Evolutionary conservation across 2,797 vertebrate genomes (phyloP).

Genomic region (Manis javanica): DNA sequence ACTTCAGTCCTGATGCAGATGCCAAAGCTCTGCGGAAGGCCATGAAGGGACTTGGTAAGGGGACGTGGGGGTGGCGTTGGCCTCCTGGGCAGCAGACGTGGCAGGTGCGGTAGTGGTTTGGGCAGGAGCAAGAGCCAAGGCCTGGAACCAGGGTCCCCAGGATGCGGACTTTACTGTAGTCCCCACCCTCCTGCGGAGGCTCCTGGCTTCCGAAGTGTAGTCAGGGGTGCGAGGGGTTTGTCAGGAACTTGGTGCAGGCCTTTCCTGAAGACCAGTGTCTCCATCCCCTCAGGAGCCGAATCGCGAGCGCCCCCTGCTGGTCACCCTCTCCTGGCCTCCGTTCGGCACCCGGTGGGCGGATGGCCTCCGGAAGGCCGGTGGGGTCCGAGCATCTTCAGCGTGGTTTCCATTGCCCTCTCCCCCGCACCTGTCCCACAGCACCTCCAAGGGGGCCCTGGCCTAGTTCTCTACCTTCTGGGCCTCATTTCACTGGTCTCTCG

Average conservation of each 20-base stretch:
- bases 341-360: not conserved
- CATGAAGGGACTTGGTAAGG: constrained; percentile 97
- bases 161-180: not conserved
- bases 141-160: not conserved
- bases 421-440: not conserved
- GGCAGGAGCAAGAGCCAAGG: no score
- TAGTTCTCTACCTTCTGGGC: not conserved
- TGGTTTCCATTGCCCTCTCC: not conserved
- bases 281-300: not conserved
- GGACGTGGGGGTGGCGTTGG: fast-evolving
- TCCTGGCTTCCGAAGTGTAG: not conserved
- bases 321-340: not conserved
- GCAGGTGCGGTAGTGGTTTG: not conserved
- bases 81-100: not conserved
- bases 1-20: constrained; percentile 92
- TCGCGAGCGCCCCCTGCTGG: not conserved
- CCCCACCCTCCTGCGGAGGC: not conserved
- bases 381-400: not conserved
- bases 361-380: not conserved
- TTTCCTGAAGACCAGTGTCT: not conserved
- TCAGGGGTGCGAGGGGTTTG: not conserved
- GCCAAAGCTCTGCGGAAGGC: constrained; percentile 96
- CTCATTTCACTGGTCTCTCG: not conserved
- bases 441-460: not conserved
- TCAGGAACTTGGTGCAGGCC: not conserved